Base-by-base conservation (phyloP, 92 coral and sea anemone genomes). In the Hydrozoanthus gracilis region DNA sequence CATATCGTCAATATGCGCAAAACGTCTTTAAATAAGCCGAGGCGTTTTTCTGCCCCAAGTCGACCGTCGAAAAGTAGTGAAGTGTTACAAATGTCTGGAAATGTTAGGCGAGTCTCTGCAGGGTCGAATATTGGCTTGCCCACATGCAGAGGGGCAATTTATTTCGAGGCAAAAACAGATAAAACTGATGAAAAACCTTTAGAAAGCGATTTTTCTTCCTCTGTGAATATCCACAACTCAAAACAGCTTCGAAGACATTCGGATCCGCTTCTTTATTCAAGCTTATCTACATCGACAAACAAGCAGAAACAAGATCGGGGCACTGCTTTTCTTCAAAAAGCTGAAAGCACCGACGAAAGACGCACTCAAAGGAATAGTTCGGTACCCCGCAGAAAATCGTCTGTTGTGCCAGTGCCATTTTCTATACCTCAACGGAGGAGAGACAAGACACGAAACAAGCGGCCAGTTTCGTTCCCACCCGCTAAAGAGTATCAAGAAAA, bases 11-110 rank as follows among this genome's bases (percentile, higher is more conserved):
- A 79, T 51, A 46, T 48, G 84, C 84, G 72, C 45, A 79, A 66
- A 79, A 11, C 73, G 3, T 79, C 71, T 13, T 44, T 84, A 11
- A 79, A 74, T 5, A 84, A 61, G 27, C 67, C 87, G 71, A 54
- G 82, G 47, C 88, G 92, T 82, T 90, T 86, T 75, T 90, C 92
- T 47, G 92, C 88, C 20, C 92, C 92, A 86, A 76, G 90, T 87
- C 67, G 79, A 16, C 74, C 86, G 2, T 56, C 87, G 17, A 60
- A 82, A 51, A 47, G 17, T 45, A 3, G 5, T 7, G 46, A 16
- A 47, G 14, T 39, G 8, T 47, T 44, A 18, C 73, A 52, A 10
- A 79, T 10, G 56, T 50, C 54, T 54, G 46, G 35, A 27, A n/a
- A 48, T 8, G 11, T 7, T 9, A 44, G 58, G 17, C 84, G 58